Conservation (phyloP, 2,888 invertebrate species). For the Drosophila nigritarsus region DNA sequence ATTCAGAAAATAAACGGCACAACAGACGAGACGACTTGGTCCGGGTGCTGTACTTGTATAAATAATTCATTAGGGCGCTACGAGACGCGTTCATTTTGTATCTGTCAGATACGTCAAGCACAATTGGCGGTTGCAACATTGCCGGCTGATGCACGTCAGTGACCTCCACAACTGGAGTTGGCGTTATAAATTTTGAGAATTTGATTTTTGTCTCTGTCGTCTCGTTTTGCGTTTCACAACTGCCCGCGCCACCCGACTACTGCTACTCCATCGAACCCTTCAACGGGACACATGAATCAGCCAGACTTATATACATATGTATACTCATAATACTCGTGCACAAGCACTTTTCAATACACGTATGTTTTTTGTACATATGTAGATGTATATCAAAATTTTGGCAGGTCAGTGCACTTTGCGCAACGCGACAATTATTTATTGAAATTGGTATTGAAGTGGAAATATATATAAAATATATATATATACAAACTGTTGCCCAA, state of each 20-base stretch:
- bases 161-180: constrained; percentile 53
- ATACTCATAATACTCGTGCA: constrained; percentile 16
- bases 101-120: constrained; percentile 64
- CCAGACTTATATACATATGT: constrained; percentile 13
- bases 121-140: constrained; percentile 27
- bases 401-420: constrained; percentile 71
- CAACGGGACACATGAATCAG: constrained; percentile 66
- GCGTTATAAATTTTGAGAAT: constrained; percentile 54
- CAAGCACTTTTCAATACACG: constrained; percentile 36
- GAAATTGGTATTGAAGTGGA: constrained; percentile 32
- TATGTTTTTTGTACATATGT: not conserved
- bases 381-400: constrained; percentile 48
- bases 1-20: constrained; percentile 49
- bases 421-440: constrained; percentile 72
- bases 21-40: constrained; percentile 16
- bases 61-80: constrained; percentile 66
- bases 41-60: constrained; percentile 42
- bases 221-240: constrained; percentile 45
- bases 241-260: constrained; percentile 4
- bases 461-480: too few species aligned
- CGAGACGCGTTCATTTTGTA: constrained; percentile 52
- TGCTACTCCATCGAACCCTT: constrained; percentile 3
- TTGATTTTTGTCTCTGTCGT: constrained; percentile 54
- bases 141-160: constrained; percentile 58
- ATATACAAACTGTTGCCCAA: constrained; percentile 34